These are phyloP conservation scores for Poeciliopsis occidentalis DNA, from an alignment of 2,113 vertebrate genomes.

Conservation along the genomic window DNA sequence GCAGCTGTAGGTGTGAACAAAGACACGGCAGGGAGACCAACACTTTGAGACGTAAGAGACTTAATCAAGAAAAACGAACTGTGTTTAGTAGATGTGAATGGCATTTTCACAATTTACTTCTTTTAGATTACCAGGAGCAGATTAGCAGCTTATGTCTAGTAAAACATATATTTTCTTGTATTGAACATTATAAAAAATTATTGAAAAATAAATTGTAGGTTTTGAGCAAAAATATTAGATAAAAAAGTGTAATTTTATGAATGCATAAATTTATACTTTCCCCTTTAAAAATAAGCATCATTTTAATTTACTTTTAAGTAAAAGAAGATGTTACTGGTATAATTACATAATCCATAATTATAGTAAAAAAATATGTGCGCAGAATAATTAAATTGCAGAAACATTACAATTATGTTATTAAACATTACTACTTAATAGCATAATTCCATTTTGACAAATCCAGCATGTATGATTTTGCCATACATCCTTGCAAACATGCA, in stretches of 20 bases:
- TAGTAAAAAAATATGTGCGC: background rate
- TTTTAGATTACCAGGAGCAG: background rate
- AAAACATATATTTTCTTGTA: background rate
- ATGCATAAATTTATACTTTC: too few relatives aligned
- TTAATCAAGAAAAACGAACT: slow-evolving; percentile 19
- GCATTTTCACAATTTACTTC: background rate
- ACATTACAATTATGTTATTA: too few relatives aligned
- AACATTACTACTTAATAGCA: too few relatives aligned
- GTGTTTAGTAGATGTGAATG: slow-evolving; percentile 10
- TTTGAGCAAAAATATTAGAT: background rate
- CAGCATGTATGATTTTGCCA: background rate
- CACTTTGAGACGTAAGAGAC: slow-evolving; percentile 22
- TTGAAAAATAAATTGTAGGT: background rate
- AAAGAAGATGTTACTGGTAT: background rate
- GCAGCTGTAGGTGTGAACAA: slow-evolving; percentile 74
- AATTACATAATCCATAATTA: background rate
- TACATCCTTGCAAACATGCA: slow-evolving; percentile 26
- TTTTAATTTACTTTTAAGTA: background rate
- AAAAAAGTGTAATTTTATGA: background rate
- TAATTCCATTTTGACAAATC: too few relatives aligned
- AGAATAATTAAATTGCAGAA: background rate
- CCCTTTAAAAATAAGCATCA: background rate
- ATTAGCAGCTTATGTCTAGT: background rate
- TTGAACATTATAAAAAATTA: too few relatives aligned
- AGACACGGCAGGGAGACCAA: slow-evolving; percentile 32